Evolutionary conservation across 2,888 invertebrate species (phyloP), one percentile per base, ranked within the genome.

Genomic region (Drosophila niveifrons): DNA sequence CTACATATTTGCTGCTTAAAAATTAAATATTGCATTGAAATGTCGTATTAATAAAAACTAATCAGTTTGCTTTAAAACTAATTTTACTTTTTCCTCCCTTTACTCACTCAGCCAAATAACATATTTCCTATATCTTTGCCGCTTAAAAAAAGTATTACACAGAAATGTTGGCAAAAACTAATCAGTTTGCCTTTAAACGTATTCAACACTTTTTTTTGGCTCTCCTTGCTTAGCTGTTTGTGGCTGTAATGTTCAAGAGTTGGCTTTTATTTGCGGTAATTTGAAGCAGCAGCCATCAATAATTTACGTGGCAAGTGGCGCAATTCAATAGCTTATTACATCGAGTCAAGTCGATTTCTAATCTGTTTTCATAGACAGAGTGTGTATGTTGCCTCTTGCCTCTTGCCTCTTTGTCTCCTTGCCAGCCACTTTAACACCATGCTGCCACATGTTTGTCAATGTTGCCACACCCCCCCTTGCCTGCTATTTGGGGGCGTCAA

Each of bases 321-420:
- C 55, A 58, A 58, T 57, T 66, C 59, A 53, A 61, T 61, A 29
- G 55, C 43, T 31, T 61, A 13, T 48, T 46, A 63, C 55, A 65
- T 74, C 56, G 51, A 56, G 39, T 29, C 44, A 50, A 67, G 78
- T 75, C 63, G 64, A 69, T 78, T 78, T 75, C 61, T 78, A 65
- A 75, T 69, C 57, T 69, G 75, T 69, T 78, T 64, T 68, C 75
- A 59, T 44, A 63, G 56, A 50, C 41, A 43, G 17, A 29, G 41
- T 17, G 44, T 36, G 17, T 55, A 18, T 68, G 15, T 23, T 57
- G 46, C n/a, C 41, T 11, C 6, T 34, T 36, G 11, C 34, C 11
- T 17, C 2, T 17, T 17, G 10, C 36, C 36, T 11, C 36, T n/a
- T 36, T 4, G 23, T 23, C n/a, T 10, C 34, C n/a, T 3, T 3